Percentiles rank a stretch among this genome's conserved stretches.
Conservation (phyloP, 2,113 vertebrate genomes). For the Pterocles orientalis region DNA sequence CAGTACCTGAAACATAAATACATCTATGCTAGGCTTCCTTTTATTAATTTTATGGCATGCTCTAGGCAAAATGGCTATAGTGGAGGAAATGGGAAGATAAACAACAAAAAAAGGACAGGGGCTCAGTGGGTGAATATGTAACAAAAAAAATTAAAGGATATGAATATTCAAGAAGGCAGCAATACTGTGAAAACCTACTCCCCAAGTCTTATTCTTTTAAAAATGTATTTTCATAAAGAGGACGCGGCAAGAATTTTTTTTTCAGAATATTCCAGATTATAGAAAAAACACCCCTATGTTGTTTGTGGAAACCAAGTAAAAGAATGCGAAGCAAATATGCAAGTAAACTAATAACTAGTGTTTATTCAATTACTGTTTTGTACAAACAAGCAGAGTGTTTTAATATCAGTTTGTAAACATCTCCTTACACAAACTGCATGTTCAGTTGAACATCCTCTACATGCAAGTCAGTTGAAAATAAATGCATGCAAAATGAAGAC, state of each 20-base stretch:
- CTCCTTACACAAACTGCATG: neutral
- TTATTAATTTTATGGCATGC: neutral
- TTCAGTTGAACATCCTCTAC: neutral
- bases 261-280: neutral
- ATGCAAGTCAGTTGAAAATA: neutral
- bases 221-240: neutral
- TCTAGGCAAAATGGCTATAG: neutral
- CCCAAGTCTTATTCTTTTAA: neutral
- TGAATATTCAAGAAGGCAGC: neutral
- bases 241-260: neutral
- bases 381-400: constrained; percentile 40
- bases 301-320: constrained; percentile 15
- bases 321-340: constrained; percentile 26
- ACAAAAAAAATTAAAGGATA: neutral
- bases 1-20: neutral
- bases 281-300: neutral
- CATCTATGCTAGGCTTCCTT: neutral
- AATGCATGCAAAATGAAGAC: neutral
- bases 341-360: constrained; percentile 15
- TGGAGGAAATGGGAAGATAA: neutral
- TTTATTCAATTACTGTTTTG: constrained; percentile 23
- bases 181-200: neutral
- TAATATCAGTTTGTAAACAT: constrained; percentile 25
- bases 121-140: neutral
- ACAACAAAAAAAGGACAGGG: neutral